Evolutionary conservation across 1,140 invertebrate species (phyloP).

Genomic region (Drosophila santomea): DNA sequence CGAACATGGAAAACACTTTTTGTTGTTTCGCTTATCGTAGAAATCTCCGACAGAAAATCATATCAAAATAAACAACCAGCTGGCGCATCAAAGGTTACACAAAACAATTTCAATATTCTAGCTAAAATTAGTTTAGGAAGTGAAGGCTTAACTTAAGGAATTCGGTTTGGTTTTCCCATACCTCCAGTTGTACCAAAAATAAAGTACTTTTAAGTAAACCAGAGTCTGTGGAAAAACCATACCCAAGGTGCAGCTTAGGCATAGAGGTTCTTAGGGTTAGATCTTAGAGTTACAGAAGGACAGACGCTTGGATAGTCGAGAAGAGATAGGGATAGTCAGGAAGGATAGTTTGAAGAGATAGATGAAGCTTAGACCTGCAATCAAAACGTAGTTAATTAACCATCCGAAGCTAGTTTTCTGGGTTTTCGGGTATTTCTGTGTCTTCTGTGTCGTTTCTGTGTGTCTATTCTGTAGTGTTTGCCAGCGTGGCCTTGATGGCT

Average conservation of each 20-base stretch:
- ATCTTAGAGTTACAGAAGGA: constrained; percentile 53
- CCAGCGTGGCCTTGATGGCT: constrained; percentile 49
- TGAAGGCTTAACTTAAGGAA: constrained; percentile 52
- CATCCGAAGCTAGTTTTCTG: constrained; percentile 34
- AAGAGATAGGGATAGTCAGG: constrained; percentile 46
- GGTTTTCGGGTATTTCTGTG: constrained; percentile 1
- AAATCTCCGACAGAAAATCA: constrained; percentile 43
- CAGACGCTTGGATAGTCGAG: constrained; percentile 63
- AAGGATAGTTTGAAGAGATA: constrained; percentile 67
- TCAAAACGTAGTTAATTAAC: constrained; percentile 70
- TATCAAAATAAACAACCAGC: constrained; percentile 39
- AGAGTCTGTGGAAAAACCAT: background rate
- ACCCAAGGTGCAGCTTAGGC: constrained; percentile 46
- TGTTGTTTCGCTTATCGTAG: constrained; percentile 62
- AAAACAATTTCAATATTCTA: constrained; percentile 82
- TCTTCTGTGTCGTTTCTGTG: constrained; percentile 10
- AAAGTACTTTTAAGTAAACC: background rate
- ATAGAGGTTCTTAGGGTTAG: constrained; percentile 53
- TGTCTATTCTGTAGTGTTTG: constrained; percentile 19
- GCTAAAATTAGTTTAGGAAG: constrained; percentile 68
- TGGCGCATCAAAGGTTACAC: constrained; percentile 41
- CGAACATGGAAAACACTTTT: constrained; percentile 75
- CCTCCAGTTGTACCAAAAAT: constrained; percentile 10
- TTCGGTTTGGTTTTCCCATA: background rate
- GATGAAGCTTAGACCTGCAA: constrained; percentile 78